Base-by-base conservation (phyloP, 2,888 invertebrate species). In the Serripes groenlandicus region DNA sequence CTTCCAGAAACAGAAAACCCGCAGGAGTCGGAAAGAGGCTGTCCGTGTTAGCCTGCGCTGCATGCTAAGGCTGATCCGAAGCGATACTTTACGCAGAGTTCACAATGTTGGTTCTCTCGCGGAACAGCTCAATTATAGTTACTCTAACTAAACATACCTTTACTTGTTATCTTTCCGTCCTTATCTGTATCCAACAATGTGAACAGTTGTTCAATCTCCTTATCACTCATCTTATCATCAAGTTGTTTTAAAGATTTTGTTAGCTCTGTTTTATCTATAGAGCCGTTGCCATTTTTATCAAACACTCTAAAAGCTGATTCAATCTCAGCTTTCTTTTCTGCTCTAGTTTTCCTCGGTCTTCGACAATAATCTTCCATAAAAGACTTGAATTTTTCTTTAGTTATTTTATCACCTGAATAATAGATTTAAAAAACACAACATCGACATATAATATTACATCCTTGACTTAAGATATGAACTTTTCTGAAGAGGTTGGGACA, bases 121-220 rank as follows among this genome's bases (percentile, higher is more conserved):
- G n/a, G n/a, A n/a, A n/a, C n/a, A n/a, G 42, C 42, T 15, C 42
- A 42, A 42, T 42, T 42, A 7, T 42, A 42, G 9, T 42, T 42
- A 11, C 15, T n/a, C n/a, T n/a, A n/a, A n/a, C n/a, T n/a, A n/a
- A 49, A 1, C 49, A 21, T 34, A 62, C 62, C 62, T 1, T 62
- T 62, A 30, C n/a, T 21, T n/a, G 32, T 7, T 62, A 62, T 62
- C 23, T 62, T 34, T n/a, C 62, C 62, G 32, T 62, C 62, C n/a
- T 62, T 62, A 72, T 75, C 68, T 21, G 21, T n/a, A 58, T 75
- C 75, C 7, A 72, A 56, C 0, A n/a, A 9, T 28, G 21, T 58
- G 18, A 80, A 54, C 71, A 80, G 70, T 0, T 49, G 66, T n/a
- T 71, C 56, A 4, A 75, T 35, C 49, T 80, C 80, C 7, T 71